A percentile compares a stretch with the other conserved stretches of the same genome.
Conservation (phyloP, 2,888 invertebrate genomes). For the Drosophila birchii region DNA sequence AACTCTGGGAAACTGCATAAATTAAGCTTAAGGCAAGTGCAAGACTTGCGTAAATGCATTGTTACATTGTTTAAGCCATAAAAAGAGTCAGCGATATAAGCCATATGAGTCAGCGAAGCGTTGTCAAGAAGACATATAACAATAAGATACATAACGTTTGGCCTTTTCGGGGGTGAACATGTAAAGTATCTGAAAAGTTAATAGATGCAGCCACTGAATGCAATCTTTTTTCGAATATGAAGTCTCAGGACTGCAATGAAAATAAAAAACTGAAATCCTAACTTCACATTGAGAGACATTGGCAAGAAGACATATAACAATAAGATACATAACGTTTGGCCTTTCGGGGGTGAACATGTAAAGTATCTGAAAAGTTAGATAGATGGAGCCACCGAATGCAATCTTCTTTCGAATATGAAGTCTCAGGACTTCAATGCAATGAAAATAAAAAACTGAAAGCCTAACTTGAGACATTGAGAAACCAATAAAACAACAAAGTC, state of each 20-base stretch:
- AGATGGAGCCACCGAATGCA: neutral
- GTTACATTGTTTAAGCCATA: slow-evolving; percentile 31
- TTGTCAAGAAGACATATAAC: slow-evolving; percentile 28
- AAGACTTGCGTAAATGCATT: slow-evolving; percentile 52
- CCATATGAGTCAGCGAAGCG: slow-evolving; percentile 70
- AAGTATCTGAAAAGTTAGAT: neutral
- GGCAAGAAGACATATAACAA: slow-evolving; percentile 10
- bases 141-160: too few relatives aligned
- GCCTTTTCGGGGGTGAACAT: slow-evolving; percentile 18
- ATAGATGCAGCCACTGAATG: neutral
- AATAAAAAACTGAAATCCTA: too few relatives aligned
- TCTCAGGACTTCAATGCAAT: too few relatives aligned
- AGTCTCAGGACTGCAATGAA: too few relatives aligned
- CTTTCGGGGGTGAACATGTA: slow-evolving; percentile 14
- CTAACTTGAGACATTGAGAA: neutral
- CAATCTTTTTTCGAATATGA: too few relatives aligned
- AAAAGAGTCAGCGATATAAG: too few relatives aligned
- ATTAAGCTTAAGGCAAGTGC: slow-evolving; percentile 46
- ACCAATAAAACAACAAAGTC: too few relatives aligned
- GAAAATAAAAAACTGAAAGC: too few relatives aligned
- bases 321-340: too few relatives aligned
- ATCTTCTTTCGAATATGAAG: too few relatives aligned
- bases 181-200: neutral
- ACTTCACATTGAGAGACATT: too few relatives aligned
- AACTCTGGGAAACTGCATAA: slow-evolving; percentile 57